phyloP scores from a whole-genome alignment of 2,797 vertebrate species.

The Microchirus variegatus region DNA sequence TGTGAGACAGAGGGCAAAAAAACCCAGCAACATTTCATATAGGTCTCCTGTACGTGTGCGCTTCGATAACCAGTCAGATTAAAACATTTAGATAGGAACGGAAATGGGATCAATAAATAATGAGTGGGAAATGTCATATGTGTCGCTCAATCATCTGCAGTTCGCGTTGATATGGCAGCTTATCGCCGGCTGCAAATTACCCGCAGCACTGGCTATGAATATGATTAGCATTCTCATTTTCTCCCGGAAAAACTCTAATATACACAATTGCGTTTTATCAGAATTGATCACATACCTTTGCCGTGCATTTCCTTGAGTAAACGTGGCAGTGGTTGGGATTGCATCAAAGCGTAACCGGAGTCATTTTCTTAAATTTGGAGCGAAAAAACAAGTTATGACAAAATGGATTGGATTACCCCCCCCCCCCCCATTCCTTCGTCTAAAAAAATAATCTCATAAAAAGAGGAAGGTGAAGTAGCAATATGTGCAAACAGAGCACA shows the following conservation, averaged over 20 bases:
- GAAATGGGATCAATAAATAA: conserved; percentile 78
- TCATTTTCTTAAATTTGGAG: conserved; percentile 55
- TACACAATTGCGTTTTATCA: conserved; percentile 68
- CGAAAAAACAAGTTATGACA: conserved; percentile 52
- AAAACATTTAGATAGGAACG: conserved; percentile 67
- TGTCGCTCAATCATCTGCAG: conserved; percentile 72
- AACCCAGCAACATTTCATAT: conserved; percentile 32
- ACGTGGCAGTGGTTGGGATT: conserved; percentile 55
- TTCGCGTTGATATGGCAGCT: conserved; percentile 64
- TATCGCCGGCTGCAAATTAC: conserved; percentile 74
- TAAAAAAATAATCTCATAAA: conserved; percentile 32
- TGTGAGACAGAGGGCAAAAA: conserved; percentile 26
- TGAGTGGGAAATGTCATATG: conserved; percentile 75
- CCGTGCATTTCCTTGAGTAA: conserved; percentile 45
- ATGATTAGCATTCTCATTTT: conserved; percentile 79
- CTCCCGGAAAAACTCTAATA: conserved; percentile 67
- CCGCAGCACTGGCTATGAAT: conserved; percentile 75
- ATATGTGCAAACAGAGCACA: conserved; percentile 50
- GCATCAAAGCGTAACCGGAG: conserved; percentile 54
- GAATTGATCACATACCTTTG: conserved; percentile 59
- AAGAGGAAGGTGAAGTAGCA: conserved; percentile 40
- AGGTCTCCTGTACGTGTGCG: conserved; percentile 1
- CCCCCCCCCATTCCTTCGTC: conserved; percentile 15
- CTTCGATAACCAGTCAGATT: conserved; percentile 42
- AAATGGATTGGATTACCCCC: conserved; percentile 46